phyloP scores from a whole-genome alignment of 2,113 vertebrate genomes.

The Callopanchax toddi region DNA sequence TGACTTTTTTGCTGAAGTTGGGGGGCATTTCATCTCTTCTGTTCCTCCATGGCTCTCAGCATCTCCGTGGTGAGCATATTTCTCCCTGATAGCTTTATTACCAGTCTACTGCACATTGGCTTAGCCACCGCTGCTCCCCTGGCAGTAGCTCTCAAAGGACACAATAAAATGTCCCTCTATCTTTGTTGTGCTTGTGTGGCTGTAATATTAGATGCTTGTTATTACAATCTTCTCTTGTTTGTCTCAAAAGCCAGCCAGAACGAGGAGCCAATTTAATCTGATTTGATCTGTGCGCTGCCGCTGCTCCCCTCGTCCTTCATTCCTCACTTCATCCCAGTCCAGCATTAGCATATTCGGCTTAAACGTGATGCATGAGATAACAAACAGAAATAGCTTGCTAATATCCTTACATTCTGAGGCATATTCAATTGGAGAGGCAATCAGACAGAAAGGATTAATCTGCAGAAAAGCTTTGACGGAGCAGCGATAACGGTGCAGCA shows the following conservation, averaged over 20 bases:
- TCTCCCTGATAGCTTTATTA: constrained; percentile 40
- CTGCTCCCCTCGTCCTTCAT: neutral
- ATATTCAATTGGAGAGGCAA: constrained; percentile 58
- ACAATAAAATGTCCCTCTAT: constrained; percentile 8
- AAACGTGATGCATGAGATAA: neutral
- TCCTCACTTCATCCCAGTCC: neutral
- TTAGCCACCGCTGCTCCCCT: constrained; percentile 5
- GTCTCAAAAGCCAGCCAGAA: constrained; percentile 28
- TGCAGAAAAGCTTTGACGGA: constrained; percentile 13
- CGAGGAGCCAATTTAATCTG: constrained; percentile 40
- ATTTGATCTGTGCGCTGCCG: constrained; percentile 1
- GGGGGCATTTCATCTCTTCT: constrained; percentile 8
- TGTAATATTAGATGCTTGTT: constrained; percentile 27
- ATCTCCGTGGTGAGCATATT: constrained; percentile 22
- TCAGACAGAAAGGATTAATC: constrained; percentile 42
- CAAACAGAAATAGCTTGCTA: constrained; percentile 26
- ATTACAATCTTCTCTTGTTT: constrained; percentile 43
- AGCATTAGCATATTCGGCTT: constrained; percentile 44
- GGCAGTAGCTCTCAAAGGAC: constrained; percentile 6
- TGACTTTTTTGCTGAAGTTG: constrained; percentile 19
- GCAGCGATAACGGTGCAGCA: constrained; percentile 41
- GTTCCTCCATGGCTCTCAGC: constrained; percentile 2
- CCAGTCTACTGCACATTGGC: constrained; percentile 3
- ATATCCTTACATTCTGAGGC: constrained; percentile 43
- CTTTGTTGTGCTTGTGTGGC: constrained; percentile 17